Evolutionary conservation across 2,797 vertebrate genomes (phyloP).

Genomic region (Emys orbicularis): DNA sequence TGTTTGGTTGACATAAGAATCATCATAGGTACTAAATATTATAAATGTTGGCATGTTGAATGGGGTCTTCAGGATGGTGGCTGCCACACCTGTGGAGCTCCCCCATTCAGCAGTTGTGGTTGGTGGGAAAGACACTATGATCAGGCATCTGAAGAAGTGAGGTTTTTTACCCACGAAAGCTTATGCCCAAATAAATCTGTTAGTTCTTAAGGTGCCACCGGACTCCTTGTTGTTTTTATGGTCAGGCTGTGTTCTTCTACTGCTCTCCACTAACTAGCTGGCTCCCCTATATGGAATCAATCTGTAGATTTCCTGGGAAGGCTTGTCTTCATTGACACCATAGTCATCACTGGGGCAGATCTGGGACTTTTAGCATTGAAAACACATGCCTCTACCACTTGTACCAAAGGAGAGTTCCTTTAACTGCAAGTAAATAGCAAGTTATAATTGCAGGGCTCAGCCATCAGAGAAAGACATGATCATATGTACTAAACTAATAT

Average conservation of each 20-base stretch:
- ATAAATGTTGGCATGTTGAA: background rate
- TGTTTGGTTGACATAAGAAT: background rate
- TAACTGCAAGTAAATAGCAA: background rate
- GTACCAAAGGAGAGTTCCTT: background rate
- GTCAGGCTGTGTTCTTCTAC: background rate
- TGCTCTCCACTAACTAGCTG: background rate
- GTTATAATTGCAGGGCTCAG: background rate
- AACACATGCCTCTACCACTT: background rate
- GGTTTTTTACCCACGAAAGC: no score
- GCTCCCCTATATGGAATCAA: background rate
- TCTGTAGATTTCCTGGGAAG: background rate
- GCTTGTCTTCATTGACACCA: background rate
- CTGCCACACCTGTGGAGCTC: background rate
- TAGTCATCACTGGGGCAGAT: conserved; percentile 19
- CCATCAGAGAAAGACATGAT: background rate
- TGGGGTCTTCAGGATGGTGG: background rate
- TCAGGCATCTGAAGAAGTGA: background rate
- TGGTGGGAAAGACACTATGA: background rate
- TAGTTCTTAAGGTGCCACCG: no score
- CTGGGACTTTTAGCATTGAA: background rate
- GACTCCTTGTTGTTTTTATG: background rate
- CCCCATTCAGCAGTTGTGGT: background rate
- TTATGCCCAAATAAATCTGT: no score
- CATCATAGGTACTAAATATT: background rate
- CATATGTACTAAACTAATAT: background rate